Conservation (phyloP, 2,888 invertebrate species). For the Eueremaeus valkanovi region DNA sequence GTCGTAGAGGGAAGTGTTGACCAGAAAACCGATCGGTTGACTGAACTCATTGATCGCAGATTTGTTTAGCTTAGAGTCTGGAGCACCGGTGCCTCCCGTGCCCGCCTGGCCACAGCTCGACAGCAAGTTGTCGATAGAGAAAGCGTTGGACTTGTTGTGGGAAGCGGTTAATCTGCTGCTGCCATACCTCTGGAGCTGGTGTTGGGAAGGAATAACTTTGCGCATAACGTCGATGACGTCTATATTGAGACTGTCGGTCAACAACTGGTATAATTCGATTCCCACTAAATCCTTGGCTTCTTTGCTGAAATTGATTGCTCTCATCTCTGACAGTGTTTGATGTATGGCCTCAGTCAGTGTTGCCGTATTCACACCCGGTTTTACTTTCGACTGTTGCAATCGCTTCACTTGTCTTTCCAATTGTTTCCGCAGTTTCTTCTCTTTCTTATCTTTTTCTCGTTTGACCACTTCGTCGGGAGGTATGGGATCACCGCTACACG, state of each 20-base stretch:
- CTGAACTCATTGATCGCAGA: constrained; percentile 33
- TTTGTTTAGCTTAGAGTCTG: neutral
- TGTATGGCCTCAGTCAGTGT: constrained; percentile 47
- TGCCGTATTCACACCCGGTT: constrained; percentile 46
- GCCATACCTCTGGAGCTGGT: constrained; percentile 12
- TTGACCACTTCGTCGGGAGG: constrained; percentile 64
- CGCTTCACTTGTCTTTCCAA: constrained; percentile 87
- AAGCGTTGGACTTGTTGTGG: constrained; percentile 40
- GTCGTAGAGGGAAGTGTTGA: constrained; percentile 6
- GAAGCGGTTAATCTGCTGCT: neutral
- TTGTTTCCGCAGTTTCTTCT: constrained; percentile 73
- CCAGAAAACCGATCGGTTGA: constrained; percentile 38
- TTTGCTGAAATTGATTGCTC: constrained; percentile 45
- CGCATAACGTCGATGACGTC: constrained; percentile 45
- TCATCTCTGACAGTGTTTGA: constrained; percentile 46
- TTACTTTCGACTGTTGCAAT: constrained; percentile 54
- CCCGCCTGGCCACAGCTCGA: constrained; percentile 35
- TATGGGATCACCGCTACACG: constrained; percentile 94
- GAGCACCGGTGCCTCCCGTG: neutral
- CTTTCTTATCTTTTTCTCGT: constrained; percentile 52
- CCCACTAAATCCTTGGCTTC: constrained; percentile 46
- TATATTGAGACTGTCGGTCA: constrained; percentile 45
- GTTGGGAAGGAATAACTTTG: constrained; percentile 40
- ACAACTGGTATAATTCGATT: constrained; percentile 44
- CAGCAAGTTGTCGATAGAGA: constrained; percentile 45